phyloP scores from a whole-genome alignment of 1,140 invertebrate species.

The Drosophila mojavensis region DNA sequence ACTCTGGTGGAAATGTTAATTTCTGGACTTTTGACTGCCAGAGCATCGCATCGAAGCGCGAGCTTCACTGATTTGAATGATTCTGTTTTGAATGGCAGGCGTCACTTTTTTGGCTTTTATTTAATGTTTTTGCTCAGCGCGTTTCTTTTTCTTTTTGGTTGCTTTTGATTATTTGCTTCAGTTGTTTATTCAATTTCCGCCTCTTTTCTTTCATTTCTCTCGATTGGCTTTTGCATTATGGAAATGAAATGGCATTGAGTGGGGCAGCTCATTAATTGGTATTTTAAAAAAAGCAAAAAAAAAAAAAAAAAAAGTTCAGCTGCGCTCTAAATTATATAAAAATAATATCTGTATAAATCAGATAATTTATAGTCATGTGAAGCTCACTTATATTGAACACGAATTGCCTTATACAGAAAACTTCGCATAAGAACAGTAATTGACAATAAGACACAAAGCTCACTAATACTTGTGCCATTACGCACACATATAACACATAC shows the following conservation, averaged over 20 bases:
- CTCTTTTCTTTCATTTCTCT: constrained; percentile 44
- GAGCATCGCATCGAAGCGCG: constrained; percentile 37
- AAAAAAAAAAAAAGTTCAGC: neutral
- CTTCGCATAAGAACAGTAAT: no score
- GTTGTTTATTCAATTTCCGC: constrained; percentile 77
- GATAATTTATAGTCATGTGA: no score
- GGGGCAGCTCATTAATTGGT: constrained; percentile 1
- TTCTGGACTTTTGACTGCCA: constrained; percentile 76
- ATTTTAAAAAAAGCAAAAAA: constrained; percentile 5
- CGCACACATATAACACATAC: neutral
- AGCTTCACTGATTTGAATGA: constrained; percentile 69
- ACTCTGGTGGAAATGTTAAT: constrained; percentile 79
- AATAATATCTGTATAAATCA: neutral
- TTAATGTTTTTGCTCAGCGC: constrained; percentile 14
- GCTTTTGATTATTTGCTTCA: constrained; percentile 76
- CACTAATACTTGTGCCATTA: neutral
- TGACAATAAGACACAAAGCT: neutral
- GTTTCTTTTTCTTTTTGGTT: constrained; percentile 24
- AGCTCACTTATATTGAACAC: no score
- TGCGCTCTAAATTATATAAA: neutral
- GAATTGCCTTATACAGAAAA: no score
- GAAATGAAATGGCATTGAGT: constrained; percentile 51
- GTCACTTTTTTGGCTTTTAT: constrained; percentile 40
- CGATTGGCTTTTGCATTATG: constrained; percentile 67
- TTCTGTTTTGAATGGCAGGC: constrained; percentile 60